Evolutionary conservation across 2,797 vertebrate genomes (phyloP).

Genomic region (Phataginus tetradactyla): DNA sequence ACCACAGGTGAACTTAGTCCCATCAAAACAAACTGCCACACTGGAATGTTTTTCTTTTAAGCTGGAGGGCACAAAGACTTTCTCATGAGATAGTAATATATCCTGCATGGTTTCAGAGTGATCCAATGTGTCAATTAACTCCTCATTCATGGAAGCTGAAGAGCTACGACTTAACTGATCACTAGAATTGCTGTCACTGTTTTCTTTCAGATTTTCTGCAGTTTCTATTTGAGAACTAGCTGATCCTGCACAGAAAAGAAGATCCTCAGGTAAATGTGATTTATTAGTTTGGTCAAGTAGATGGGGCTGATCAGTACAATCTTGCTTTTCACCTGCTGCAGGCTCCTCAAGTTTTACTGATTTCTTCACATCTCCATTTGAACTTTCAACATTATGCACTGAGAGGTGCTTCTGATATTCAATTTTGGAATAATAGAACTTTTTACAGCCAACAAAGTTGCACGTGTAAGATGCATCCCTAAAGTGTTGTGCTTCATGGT

Average conservation of each 20-base stretch:
- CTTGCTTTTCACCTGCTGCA: conserved; percentile 76
- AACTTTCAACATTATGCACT: conserved; percentile 89
- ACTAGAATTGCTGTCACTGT: conserved; percentile 86
- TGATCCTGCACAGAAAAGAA: conserved; percentile 78
- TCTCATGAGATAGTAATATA: conserved; percentile 84
- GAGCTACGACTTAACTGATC: conserved; percentile 83
- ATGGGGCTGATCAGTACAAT: conserved; percentile 74
- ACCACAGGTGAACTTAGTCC: conserved; percentile 93
- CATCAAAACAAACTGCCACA: conserved; percentile 94
- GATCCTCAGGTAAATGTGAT: conserved; percentile 77
- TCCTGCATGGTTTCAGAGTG: conserved; percentile 78
- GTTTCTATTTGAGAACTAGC: conserved; percentile 81
- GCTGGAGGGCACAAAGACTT: conserved; percentile 81
- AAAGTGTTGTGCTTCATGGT: conserved; percentile 99
- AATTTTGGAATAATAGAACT: conserved; percentile 96
- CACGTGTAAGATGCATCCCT: conserved; percentile 96
- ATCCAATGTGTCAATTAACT: conserved; percentile 78
- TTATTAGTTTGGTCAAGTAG: conserved; percentile 80
- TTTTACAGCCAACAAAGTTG: conserved; percentile 92
- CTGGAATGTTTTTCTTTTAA: conserved; percentile 85
- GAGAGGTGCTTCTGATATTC: conserved; percentile 94
- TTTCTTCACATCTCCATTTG: conserved; percentile 88
- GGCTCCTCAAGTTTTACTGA: conserved; percentile 80
- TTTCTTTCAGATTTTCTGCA: conserved; percentile 84
- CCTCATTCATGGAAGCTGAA: conserved; percentile 78